Evolutionary conservation across 1,140 invertebrate species (phyloP).

Genomic region (Globodera ellingtonae): DNA sequence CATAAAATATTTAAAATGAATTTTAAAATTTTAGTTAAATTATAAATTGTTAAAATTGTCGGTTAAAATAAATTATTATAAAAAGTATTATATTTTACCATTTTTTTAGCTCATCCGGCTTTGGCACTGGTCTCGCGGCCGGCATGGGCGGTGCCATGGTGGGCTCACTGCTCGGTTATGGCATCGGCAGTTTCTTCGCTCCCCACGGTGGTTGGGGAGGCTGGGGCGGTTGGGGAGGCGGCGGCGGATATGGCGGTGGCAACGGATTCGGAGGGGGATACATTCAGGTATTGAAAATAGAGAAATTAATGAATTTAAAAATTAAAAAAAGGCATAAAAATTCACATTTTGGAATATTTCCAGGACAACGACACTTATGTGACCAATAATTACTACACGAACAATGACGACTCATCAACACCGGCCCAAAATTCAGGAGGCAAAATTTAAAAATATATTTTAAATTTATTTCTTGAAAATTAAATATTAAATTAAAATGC

Average conservation of each 20-base stretch:
- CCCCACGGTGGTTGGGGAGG: constrained; percentile 40
- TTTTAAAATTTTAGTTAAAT: background rate
- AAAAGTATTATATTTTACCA: background rate
- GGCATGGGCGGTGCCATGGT: constrained; percentile 27
- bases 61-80: background rate
- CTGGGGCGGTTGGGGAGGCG: constrained; percentile 38
- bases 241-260: constrained; percentile 4
- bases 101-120: background rate
- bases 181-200: constrained; percentile 48
- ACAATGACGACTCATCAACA: constrained; percentile 29
- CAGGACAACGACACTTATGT: constrained; percentile 52
- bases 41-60: background rate
- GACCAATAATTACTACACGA: constrained; percentile 53
- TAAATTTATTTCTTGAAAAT: background rate
- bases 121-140: constrained; percentile 22
- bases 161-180: constrained; percentile 48
- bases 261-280: constrained; percentile 43
- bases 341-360: constrained; percentile 1
- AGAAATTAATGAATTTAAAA: background rate
- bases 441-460: too few species aligned
- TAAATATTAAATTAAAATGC: background rate
- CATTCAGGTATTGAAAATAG: constrained; percentile 8
- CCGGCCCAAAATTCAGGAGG: background rate
- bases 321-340: background rate
- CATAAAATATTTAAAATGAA: background rate